Evolutionary conservation across 2,797 vertebrate species (phyloP).

Genomic region (Sebastes nivosus): DNA sequence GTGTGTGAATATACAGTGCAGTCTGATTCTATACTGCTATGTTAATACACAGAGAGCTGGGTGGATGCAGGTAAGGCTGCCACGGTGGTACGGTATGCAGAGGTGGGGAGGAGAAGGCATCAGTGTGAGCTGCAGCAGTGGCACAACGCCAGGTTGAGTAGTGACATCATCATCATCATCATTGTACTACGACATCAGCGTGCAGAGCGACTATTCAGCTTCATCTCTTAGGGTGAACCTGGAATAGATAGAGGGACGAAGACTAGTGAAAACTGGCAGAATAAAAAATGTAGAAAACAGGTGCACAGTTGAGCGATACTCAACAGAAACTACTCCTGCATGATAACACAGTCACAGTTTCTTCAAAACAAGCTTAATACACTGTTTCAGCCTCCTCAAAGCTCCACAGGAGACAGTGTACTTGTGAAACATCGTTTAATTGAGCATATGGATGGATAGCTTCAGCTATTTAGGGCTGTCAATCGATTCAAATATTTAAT

Average conservation of each 20-base stretch:
- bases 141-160: not conserved
- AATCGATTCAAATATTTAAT: no score
- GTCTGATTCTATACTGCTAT: slow-evolving; percentile 16
- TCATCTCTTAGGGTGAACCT: slow-evolving; percentile 89
- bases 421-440: not conserved
- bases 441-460: not conserved
- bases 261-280: not conserved
- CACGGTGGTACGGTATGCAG: slow-evolving; percentile 21
- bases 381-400: not conserved
- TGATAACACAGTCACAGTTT: not conserved
- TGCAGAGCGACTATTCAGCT: slow-evolving; percentile 57
- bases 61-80: slow-evolving; percentile 42
- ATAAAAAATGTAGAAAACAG: not conserved
- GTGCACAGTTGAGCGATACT: not conserved
- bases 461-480: fast-evolving
- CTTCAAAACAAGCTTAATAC: not conserved
- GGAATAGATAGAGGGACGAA: slow-evolving; percentile 26
- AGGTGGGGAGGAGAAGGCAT: slow-evolving; percentile 61
- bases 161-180: not conserved
- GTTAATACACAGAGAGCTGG: slow-evolving; percentile 32
- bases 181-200: not conserved
- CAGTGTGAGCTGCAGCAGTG: slow-evolving; percentile 59
- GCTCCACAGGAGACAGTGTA: not conserved
- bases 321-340: not conserved
- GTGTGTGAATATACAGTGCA: slow-evolving; percentile 16